Evolutionary conservation across 2,797 vertebrate species (phyloP).

Genomic region (Pipistrellus kuhlii): DNA sequence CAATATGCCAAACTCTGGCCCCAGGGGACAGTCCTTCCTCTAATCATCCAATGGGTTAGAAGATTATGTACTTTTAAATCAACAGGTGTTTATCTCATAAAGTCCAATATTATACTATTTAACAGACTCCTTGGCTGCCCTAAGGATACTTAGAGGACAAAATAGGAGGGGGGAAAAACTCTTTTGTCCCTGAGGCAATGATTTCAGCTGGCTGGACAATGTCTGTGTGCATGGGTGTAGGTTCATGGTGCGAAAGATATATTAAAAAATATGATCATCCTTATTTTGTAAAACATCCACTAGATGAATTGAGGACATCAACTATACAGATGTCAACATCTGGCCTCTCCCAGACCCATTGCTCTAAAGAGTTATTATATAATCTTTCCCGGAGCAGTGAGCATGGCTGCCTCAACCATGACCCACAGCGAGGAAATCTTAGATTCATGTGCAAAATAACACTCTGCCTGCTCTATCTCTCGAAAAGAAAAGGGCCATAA

Average conservation of each 20-base stretch:
- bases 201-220: conserved; percentile 33
- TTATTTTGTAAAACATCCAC: conserved; percentile 15
- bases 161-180: neutral
- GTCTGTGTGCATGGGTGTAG: neutral
- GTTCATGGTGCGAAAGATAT: neutral
- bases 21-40: neutral
- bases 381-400: neutral
- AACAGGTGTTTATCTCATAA: conserved; percentile 62
- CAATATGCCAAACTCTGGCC: conserved; percentile 8
- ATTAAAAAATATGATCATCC: neutral
- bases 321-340: neutral
- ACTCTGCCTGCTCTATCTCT: neutral
- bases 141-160: conserved; percentile 37
- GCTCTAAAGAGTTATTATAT: neutral
- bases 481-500: neutral
- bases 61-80: conserved; percentile 53
- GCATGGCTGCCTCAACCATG: neutral
- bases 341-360: neutral
- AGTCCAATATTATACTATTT: conserved; percentile 36
- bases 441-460: neutral
- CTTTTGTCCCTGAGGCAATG: conserved; percentile 31
- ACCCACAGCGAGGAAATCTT: neutral
- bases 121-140: neutral
- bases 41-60: conserved; percentile 37
- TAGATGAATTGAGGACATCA: neutral